A percentile compares a stretch with the other conserved stretches of the same genome.
Evolutionary conservation across 2,113 vertebrate species (phyloP).

Genomic region (Globicephala melas): DNA sequence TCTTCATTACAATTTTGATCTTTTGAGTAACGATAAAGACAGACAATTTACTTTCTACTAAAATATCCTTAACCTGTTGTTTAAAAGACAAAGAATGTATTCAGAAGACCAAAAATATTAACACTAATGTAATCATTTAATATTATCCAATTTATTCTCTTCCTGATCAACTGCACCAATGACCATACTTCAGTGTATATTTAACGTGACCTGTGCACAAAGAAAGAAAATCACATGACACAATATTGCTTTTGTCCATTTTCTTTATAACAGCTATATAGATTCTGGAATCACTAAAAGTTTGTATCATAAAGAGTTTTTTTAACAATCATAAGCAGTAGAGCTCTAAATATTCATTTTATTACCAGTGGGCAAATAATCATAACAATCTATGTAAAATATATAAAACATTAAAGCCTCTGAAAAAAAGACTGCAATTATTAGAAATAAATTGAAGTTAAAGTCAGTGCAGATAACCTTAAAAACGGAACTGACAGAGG

Average conservation of each 20-base stretch:
- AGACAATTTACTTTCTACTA: not conserved
- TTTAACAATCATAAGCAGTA: not conserved
- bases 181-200: not conserved
- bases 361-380: not conserved
- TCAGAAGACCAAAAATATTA: not conserved
- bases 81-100: not conserved
- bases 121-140: not conserved
- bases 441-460: not conserved
- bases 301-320: not conserved
- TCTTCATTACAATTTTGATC: not conserved
- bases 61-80: not conserved
- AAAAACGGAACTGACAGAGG: not conserved
- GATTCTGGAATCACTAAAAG: not conserved
- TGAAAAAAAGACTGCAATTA: not conserved
- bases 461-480: not conserved
- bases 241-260: not conserved
- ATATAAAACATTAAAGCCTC: not conserved
- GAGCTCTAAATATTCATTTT: not conserved
- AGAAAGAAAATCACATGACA: not conserved
- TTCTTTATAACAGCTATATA: not conserved
- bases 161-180: not conserved
- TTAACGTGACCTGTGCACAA: not conserved
- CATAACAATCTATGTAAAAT: not conserved
- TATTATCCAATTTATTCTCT: not conserved
- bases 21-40: constrained; percentile 28